Percentiles rank a stretch among this genome's conserved stretches.
phyloP scores from a whole-genome alignment of 2,797 vertebrate genomes.

The Urosaurus nigricauda region DNA sequence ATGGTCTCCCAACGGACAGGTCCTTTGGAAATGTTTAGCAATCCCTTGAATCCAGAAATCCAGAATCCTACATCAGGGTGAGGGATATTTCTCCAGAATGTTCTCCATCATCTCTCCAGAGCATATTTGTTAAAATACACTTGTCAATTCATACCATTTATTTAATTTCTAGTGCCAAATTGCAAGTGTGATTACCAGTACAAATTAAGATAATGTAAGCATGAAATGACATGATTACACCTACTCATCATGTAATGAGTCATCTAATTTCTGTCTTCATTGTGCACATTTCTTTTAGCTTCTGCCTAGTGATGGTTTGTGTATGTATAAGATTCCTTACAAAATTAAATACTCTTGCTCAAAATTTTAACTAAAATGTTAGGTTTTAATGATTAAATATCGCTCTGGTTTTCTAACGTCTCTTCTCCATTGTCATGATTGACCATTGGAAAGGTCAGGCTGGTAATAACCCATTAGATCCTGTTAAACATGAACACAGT shows the following conservation, averaged over 20 bases:
- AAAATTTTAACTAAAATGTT: constrained; percentile 10
- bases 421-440: constrained; percentile 28
- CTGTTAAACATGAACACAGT: constrained; percentile 50
- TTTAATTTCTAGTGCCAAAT: constrained; percentile 19
- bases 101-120: neutral
- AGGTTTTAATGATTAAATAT: neutral
- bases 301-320: neutral
- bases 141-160: constrained; percentile 4
- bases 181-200: constrained; percentile 34
- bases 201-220: constrained; percentile 33
- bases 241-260: neutral
- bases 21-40: no score
- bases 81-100: fast-evolving
- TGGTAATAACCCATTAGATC: constrained; percentile 36
- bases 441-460: constrained; percentile 39
- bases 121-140: constrained; percentile 30
- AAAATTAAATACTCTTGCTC: neutral
- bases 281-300: neutral
- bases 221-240: constrained; percentile 34
- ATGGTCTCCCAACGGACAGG: no score
- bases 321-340: neutral
- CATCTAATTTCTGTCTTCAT: constrained; percentile 20
- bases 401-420: constrained; percentile 19
- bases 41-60: neutral
- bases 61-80: neutral